Percentiles rank a stretch among this genome's conserved stretches.
These are phyloP conservation scores for Bolborhynchus lineola DNA, from an alignment of 2,113 vertebrate genomes.

Conservation along the genomic window DNA sequence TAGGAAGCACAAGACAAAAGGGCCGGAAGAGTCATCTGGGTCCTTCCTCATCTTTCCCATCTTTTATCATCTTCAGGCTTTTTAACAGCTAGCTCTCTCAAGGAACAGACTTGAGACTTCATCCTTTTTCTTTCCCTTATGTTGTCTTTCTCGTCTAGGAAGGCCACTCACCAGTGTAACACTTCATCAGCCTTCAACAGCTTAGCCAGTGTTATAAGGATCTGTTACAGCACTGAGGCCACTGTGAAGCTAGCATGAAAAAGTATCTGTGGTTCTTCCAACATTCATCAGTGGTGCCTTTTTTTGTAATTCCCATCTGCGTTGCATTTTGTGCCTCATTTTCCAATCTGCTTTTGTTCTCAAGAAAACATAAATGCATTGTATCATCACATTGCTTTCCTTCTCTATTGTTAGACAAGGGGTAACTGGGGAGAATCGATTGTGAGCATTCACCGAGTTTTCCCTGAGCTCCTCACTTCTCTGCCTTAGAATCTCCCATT, in stretches of 20 bases:
- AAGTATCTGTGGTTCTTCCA: not conserved
- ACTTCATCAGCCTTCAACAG: not conserved
- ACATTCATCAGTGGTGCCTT: not conserved
- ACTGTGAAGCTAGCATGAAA: not conserved
- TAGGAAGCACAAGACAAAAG: not conserved
- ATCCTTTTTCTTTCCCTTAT: not conserved
- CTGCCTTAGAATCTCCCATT: not conserved
- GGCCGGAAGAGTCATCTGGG: not conserved
- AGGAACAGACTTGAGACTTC: not conserved
- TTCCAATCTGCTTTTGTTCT: not conserved
- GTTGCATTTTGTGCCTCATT: constrained; percentile 13
- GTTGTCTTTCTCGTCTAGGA: not conserved
- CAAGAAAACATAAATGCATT: not conserved
- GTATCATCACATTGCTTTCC: not conserved
- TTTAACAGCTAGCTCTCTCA: not conserved
- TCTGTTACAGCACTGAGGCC: not conserved
- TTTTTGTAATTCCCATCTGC: not conserved
- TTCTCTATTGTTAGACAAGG: not conserved
- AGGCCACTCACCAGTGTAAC: not conserved
- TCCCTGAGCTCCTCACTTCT: not conserved
- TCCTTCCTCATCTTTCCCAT: not conserved
- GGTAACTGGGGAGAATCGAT: not conserved
- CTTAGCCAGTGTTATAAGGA: not conserved
- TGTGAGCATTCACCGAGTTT: not conserved
- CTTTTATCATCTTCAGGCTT: not conserved